These are phyloP conservation scores for Trichechus manatus DNA, from an alignment of 2,113 vertebrate genomes.

Conservation along the genomic window DNA sequence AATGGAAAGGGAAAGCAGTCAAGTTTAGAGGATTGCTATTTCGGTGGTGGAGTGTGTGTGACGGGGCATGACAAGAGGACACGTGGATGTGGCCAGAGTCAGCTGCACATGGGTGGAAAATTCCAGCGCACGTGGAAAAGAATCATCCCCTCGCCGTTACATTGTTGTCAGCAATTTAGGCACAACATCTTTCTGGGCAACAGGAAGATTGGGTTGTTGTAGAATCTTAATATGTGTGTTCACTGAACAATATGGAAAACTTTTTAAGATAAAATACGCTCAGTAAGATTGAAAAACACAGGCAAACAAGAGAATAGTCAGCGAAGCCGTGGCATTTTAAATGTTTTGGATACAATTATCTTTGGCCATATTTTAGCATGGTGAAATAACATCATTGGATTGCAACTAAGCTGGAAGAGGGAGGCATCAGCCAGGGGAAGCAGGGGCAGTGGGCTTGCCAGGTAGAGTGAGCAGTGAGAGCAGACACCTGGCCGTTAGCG, in stretches of 20 bases:
- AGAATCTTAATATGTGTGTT: slow-evolving; percentile 51
- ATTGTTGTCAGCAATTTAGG: slow-evolving; percentile 34
- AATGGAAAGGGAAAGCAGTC: slow-evolving; percentile 17
- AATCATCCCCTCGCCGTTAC: background rate
- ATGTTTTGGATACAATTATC: background rate
- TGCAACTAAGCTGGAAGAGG: background rate
- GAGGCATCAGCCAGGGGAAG: background rate
- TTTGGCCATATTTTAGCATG: background rate
- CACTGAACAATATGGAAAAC: background rate
- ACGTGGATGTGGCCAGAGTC: slow-evolving; percentile 18
- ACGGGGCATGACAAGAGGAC: background rate
- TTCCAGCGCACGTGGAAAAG: slow-evolving; percentile 36
- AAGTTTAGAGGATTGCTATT: background rate
- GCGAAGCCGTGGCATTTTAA: background rate
- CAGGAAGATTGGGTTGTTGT: background rate
- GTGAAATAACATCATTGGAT: background rate
- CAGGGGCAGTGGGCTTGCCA: background rate
- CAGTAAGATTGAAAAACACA: background rate
- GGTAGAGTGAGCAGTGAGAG: background rate
- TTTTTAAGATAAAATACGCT: background rate
- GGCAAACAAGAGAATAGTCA: background rate
- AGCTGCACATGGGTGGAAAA: slow-evolving; percentile 53
- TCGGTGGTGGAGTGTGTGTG: background rate
- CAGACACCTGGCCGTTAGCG: background rate
- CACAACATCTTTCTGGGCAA: slow-evolving; percentile 5